Conservation (phyloP, 2,113 vertebrate species). For the Catharus bicknelli region DNA sequence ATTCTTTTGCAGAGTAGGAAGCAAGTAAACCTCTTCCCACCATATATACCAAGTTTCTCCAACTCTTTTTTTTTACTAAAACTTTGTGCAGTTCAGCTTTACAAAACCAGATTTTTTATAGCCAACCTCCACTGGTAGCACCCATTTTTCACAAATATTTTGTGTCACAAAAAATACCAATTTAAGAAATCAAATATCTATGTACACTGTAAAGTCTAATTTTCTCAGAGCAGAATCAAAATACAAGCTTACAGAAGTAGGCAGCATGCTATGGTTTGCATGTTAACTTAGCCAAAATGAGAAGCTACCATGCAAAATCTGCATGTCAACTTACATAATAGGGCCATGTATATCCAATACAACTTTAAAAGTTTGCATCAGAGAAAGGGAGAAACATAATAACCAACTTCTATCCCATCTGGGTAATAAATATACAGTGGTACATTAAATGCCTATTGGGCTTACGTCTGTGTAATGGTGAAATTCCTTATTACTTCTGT, state of each 20-base stretch:
- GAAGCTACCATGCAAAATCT: neutral
- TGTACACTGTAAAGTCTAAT: neutral
- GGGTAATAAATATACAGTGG: neutral
- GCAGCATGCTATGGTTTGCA: neutral
- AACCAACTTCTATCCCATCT: neutral
- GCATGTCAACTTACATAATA: neutral
- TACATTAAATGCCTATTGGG: neutral
- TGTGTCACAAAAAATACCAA: neutral
- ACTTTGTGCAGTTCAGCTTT: neutral
- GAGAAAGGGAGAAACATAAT: neutral
- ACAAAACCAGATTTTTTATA: neutral
- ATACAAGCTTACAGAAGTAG: neutral
- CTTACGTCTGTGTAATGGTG: neutral
- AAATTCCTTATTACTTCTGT: neutral
- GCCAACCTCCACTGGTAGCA: neutral
- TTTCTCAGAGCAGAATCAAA: neutral
- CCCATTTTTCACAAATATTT: neutral
- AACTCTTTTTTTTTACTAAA: neutral
- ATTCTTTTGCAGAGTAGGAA: neutral
- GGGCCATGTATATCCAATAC: too few relatives aligned
- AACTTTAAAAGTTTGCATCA: neutral
- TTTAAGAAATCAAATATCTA: neutral
- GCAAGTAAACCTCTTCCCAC: neutral
- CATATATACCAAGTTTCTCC: neutral
- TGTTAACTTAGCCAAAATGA: neutral